A percentile compares a stretch with the other conserved stretches of the same genome.
These are phyloP conservation scores for Potamilus streckersoni DNA, from an alignment of 1,140 invertebrate genomes.

Conservation along the genomic window DNA sequence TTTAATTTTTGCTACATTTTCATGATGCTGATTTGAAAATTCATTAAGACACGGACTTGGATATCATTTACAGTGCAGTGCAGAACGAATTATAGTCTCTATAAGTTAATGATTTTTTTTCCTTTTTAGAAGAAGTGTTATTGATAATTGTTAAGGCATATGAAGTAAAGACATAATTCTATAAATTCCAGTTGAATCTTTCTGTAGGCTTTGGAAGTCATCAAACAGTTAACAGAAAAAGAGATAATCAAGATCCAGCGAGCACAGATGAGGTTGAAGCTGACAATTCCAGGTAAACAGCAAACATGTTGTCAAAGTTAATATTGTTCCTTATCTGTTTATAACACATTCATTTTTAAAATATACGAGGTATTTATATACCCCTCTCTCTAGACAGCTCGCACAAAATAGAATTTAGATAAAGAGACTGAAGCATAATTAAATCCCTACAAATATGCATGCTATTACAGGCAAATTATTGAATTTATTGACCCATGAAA, in stretches of 20 bases:
- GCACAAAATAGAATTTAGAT: no score
- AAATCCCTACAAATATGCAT: no score
- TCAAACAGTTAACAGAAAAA: constrained; percentile 85
- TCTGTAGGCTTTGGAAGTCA: constrained; percentile 87
- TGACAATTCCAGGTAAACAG: constrained; percentile 50
- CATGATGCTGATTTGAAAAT: no score
- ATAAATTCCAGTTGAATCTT: constrained; percentile 11
- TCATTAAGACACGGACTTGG: no score
- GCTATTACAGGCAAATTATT: no score
- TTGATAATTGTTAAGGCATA: background rate
- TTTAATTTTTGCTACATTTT: no score
- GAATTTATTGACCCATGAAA: no score
- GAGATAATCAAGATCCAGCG: constrained; percentile 87
- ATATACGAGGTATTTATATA: no score
- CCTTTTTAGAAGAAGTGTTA: background rate
- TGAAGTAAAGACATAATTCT: background rate
- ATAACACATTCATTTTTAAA: background rate
- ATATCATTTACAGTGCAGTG: no score
- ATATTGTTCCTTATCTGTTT: background rate
- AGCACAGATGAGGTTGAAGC: constrained; percentile 90
- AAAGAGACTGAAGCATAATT: no score
- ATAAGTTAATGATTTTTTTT: background rate
- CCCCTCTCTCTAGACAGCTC: no score
- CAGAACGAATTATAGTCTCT: background rate
- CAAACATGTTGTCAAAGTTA: no score